A percentile compares a stretch with the other conserved stretches of the same genome.
Evolutionary conservation across 1,140 invertebrate species (phyloP).

Genomic region (Megalopta genalis): DNA sequence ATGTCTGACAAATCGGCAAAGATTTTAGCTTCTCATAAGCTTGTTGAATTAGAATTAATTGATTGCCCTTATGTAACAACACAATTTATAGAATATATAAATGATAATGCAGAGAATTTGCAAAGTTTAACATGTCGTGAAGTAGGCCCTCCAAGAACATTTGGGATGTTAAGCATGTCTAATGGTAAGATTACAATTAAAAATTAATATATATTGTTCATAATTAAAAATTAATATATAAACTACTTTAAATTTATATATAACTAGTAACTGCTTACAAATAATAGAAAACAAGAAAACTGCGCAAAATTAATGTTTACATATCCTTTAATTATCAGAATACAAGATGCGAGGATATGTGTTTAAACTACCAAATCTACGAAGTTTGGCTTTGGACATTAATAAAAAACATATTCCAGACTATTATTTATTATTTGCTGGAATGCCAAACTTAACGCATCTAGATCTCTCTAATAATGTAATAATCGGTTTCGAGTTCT

Average conservation of each 20-base stretch:
- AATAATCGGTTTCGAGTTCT: conserved; percentile 66
- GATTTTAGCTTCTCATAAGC: conserved; percentile 85
- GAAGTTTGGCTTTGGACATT: conserved; percentile 83
- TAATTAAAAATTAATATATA: no score
- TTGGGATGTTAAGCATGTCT: conserved; percentile 10
- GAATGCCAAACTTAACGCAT: conserved; percentile 84
- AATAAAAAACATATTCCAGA: conserved; percentile 77
- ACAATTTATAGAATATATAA: conserved; percentile 82
- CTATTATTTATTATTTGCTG: conserved; percentile 81
- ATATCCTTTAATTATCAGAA: conserved; percentile 67
- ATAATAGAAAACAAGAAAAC: not conserved
- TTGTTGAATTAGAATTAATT: conserved; percentile 86
- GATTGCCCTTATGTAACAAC: conserved; percentile 86
- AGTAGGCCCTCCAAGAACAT: conserved; percentile 22
- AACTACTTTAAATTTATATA: no score
- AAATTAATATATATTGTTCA: no score
- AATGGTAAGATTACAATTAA: conserved; percentile 13
- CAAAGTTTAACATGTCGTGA: conserved; percentile 72
- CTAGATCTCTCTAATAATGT: conserved; percentile 90
- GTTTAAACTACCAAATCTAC: conserved; percentile 85
- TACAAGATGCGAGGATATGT: conserved; percentile 79
- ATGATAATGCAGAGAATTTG: conserved; percentile 79
- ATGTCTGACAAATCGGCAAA: conserved; percentile 86
- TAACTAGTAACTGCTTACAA: not conserved
- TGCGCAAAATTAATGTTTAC: not conserved